Evolutionary conservation across 2,797 vertebrate species (phyloP), one percentile per base, ranked within the genome.

Genomic region (Antennarius maculatus): DNA sequence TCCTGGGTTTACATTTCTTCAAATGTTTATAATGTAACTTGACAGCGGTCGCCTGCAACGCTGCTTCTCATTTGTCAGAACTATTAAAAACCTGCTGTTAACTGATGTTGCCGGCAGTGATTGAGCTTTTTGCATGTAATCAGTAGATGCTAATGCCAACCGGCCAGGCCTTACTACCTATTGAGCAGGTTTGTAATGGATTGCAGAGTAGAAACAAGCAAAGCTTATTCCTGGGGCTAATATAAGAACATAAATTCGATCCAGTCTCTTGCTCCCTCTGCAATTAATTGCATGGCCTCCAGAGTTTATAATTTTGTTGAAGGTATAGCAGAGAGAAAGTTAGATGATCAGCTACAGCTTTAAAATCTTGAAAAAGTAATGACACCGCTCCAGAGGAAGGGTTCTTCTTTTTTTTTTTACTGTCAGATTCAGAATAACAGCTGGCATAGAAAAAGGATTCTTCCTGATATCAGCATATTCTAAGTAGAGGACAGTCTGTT

Each of bases 241-340:
- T 90, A 84, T 87, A 77, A 72, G 71, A 84, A 76, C 79, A 82
- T 85, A 69, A 80, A 88, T 86, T 86, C 50, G 52, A 88, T 87
- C 51, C 1, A 73, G 77, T 84, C 87, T 84, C 85, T 80, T 69
- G 82, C 74, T 91, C 82, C 86, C 84, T 52, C 46, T 75, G 75
- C 88, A 90, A 89, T 89, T 88, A 85, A 84, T 88, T 90, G 73
- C 65, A 62, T 29, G 62, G 66, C 79, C 79, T 86, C 76, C 34
- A 29, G 76, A 83, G 82, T 81, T 77, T 81, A 79, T 83, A 73
- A 75, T 80, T 83, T 77, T 71, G 76, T 76, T 6, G 13, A 50
- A 55, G 69, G 74, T 7, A 53, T 56, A 66, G 72, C 57, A 49
- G 67, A 53, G 61, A 50, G 54, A 47, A 78, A 67, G 64, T 74